Conservation (phyloP, 2,888 invertebrate genomes). For the Miltochrista miniata region DNA sequence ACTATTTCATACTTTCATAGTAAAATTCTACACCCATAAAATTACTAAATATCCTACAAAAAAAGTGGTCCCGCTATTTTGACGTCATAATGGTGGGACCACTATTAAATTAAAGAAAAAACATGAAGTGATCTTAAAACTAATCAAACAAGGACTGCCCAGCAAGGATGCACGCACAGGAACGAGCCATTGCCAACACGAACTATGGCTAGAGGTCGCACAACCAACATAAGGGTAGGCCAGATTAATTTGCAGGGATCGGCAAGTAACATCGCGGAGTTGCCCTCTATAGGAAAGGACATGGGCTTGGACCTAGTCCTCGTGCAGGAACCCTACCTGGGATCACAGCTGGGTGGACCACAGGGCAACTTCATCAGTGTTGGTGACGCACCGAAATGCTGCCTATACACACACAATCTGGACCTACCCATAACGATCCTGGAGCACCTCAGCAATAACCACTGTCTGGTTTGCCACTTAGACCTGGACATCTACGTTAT, state of each 20-base stretch:
- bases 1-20: no score
- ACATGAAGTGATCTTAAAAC: no score
- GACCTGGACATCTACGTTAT: not conserved
- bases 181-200: no score
- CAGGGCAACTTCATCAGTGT: no score
- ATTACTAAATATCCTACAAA: no score
- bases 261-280: slow-evolving; percentile 19
- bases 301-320: slow-evolving; percentile 26
- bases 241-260: slow-evolving; percentile 27
- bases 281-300: slow-evolving; percentile 16
- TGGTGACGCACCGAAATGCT: no score
- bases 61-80: no score
- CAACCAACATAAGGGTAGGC: slow-evolving; percentile 8
- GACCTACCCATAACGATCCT: not conserved
- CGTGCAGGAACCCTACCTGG: slow-evolving; percentile 30
- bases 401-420: fast-evolving
- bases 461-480: not conserved
- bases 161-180: slow-evolving; percentile 15
- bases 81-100: no score
- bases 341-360: not conserved
- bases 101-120: no score
- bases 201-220: no score
- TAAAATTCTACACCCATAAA: no score
- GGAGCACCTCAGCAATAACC: not conserved
- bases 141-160: not conserved